A percentile compares a stretch with the other conserved stretches of the same genome.
Conservation (phyloP, 2,888 invertebrate genomes). For the Parasteatoda lunata region DNA sequence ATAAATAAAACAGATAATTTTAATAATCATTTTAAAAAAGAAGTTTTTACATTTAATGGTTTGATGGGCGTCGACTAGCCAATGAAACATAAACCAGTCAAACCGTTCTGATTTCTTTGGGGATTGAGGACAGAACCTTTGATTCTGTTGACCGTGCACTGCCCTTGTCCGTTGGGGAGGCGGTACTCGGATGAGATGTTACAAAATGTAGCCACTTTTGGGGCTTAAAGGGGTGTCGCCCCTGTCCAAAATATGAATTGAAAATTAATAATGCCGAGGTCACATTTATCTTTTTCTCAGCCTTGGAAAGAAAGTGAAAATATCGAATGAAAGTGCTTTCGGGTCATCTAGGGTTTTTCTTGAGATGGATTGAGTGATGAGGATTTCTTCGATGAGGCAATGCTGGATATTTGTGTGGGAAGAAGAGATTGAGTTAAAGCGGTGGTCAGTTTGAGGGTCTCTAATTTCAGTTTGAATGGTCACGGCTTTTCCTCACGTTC, state of each 20-base stretch:
- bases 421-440: not conserved
- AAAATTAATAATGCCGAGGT: conserved; percentile 25
- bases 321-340: not conserved
- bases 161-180: conserved; percentile 25
- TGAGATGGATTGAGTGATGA: conserved; percentile 21
- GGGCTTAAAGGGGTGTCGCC: conserved; percentile 27
- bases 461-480: not conserved
- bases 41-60: not conserved
- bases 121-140: conserved; percentile 58
- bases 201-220: conserved; percentile 14
- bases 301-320: conserved; percentile 32
- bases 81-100: conserved; percentile 44
- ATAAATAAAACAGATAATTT: conserved; percentile 9
- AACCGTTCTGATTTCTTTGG: conserved; percentile 37
- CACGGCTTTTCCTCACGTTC: not conserved
- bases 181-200: conserved; percentile 6
- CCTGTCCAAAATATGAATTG: conserved; percentile 18
- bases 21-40: conserved; percentile 15
- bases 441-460: not conserved
- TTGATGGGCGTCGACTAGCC: conserved; percentile 51
- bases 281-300: conserved; percentile 34
- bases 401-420: conserved; percentile 5
- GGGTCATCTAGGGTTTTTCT: not conserved
- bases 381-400: conserved; percentile 16
- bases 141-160: conserved; percentile 50